phyloP scores from a whole-genome alignment of 2,797 vertebrate species.

The Chelon auratus region DNA sequence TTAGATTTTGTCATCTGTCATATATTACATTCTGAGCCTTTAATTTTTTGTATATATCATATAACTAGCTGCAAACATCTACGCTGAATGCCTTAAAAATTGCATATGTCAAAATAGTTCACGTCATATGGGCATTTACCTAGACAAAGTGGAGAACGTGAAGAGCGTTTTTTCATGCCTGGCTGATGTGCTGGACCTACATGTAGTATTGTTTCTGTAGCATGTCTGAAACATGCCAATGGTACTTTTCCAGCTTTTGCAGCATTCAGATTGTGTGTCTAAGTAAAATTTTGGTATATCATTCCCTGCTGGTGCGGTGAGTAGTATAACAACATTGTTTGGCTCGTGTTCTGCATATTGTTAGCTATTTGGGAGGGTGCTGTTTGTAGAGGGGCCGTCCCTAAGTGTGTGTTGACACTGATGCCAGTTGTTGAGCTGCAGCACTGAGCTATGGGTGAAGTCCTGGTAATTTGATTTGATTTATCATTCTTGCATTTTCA shows the following conservation, averaged over 20 bases:
- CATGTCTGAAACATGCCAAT: constrained; percentile 20
- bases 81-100: constrained; percentile 34
- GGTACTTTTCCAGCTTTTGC: constrained; percentile 1
- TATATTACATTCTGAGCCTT: constrained; percentile 20
- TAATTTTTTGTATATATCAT: constrained; percentile 32
- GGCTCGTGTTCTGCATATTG: constrained; percentile 23
- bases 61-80: constrained; percentile 18
- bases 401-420: constrained; percentile 36
- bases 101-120: constrained; percentile 19
- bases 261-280: not conserved
- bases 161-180: constrained; percentile 17
- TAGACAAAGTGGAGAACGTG: constrained; percentile 8
- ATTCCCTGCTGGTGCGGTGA: constrained; percentile 4
- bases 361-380: constrained; percentile 29
- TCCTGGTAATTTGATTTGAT: constrained; percentile 58
- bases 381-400: constrained; percentile 8
- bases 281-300: not conserved
- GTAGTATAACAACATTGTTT: constrained; percentile 2
- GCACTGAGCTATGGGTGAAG: constrained; percentile 37
- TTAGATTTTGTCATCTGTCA: not conserved
- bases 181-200: constrained; percentile 8
- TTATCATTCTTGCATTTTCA: constrained; percentile 62
- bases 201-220: constrained; percentile 30
- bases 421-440: constrained; percentile 23
- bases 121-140: constrained; percentile 20